Base-by-base conservation (phyloP, 2,113 vertebrate genomes). In the Noturus placidus region DNA sequence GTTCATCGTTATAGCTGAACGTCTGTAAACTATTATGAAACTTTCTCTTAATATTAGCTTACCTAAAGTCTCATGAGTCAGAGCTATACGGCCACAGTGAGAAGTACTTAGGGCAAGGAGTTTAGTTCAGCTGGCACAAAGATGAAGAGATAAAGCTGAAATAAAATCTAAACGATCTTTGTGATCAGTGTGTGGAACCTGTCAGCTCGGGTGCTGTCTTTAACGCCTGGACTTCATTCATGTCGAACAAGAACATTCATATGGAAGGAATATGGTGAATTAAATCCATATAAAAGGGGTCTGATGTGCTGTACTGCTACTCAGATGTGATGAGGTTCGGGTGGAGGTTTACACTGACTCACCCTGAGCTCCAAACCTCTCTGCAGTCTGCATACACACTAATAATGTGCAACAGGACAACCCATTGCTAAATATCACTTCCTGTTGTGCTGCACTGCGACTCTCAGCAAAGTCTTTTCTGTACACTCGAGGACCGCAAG, bases 401-500 rank as follows among this genome's bases (percentile, higher is more conserved):
- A 5, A 14, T 76, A 76, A 76, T 13, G 42, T 77, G 74, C 74
- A 77, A 52, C 46, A 77, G 74, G 11, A 50, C 74, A 50, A 77
- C 50, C 46, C 38, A 15, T 50, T 77, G 74, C 74, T n/a, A 77
- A 82, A 82, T 25, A 82, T 38, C 57, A 82, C 54, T 61, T 59
- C 80, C 56, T 59, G 54, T 61, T 59, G 56, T 82, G n/a, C 35
- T 38, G 80, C 80, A 35, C 80, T 22, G n/a, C 3, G 25, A 25
- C 56, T 25, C 5, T 42, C 33, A 42, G 33, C 7, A 14, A 9
- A 59, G 1, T n/a, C 17, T 35, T 56, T 81, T 56, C 19, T 59
- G 27, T 11, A 22, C 78, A 57, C n/a, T 25, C 1, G 42, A 76
- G 42, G 9, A 46, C 0, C 25, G 11, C 25, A 0, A 46, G 42